Percentiles rank a stretch among this genome's conserved stretches.
These are phyloP conservation scores for Ambastaia sidthimunki DNA, from an alignment of 2,797 vertebrate species.

Conservation along the genomic window DNA sequence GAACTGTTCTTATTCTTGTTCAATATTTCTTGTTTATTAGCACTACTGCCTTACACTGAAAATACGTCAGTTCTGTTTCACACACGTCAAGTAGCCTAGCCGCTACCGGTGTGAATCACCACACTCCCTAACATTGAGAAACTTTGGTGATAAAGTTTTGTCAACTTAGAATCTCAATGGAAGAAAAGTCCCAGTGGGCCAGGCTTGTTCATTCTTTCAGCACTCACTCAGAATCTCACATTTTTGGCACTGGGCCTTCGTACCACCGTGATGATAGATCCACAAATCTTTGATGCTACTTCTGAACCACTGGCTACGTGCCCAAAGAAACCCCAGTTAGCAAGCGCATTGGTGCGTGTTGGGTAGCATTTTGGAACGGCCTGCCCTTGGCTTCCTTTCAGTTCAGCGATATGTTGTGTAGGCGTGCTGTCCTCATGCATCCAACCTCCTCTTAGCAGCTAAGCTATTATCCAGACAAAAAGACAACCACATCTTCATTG, in stretches of 20 bases:
- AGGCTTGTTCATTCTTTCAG: conserved; percentile 4
- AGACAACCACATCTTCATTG: conserved; percentile 38
- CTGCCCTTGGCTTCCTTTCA: conserved; percentile 60
- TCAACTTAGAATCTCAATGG: neutral
- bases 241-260: neutral
- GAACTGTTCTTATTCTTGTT: neutral
- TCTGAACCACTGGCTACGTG: neutral
- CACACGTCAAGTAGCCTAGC: neutral
- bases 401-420: conserved; percentile 63
- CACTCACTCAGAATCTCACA: neutral
- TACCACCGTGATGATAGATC: neutral
- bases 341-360: neutral
- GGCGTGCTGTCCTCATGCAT: conserved; percentile 58
- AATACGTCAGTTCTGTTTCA: neutral
- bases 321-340: conserved; percentile 15
- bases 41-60: neutral
- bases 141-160: neutral
- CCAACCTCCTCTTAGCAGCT: conserved; percentile 48
- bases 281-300: neutral
- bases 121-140: neutral
- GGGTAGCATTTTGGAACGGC: conserved; percentile 31
- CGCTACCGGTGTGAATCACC: neutral
- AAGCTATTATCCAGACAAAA: conserved; percentile 41
- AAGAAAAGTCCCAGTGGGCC: neutral
- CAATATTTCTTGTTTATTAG: neutral